Evolutionary conservation across 2,797 vertebrate genomes (phyloP).

Genomic region (Manis javanica): DNA sequence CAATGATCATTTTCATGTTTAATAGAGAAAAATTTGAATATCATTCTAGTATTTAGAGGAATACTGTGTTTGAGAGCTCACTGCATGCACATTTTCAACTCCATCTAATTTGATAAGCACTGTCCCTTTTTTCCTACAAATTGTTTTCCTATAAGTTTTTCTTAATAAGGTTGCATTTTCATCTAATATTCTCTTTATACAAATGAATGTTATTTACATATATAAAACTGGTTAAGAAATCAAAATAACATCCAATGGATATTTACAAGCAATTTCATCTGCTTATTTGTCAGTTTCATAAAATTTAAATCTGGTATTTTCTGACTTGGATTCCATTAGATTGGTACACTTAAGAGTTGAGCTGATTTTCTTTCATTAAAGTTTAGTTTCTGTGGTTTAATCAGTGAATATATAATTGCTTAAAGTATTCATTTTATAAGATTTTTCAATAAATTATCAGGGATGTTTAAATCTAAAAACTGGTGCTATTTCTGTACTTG

Average conservation of each 20-base stretch:
- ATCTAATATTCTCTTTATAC: constrained; percentile 72
- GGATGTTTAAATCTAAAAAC: constrained; percentile 76
- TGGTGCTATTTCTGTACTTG: constrained; percentile 77
- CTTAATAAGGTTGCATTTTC: constrained; percentile 62
- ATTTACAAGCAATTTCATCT: constrained; percentile 78
- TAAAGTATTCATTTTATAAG: constrained; percentile 81
- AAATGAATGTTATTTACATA: constrained; percentile 78
- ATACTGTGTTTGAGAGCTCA: constrained; percentile 15
- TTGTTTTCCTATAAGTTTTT: constrained; percentile 63
- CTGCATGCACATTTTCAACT: constrained; percentile 16
- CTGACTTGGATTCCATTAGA: constrained; percentile 74
- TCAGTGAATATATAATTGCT: constrained; percentile 81
- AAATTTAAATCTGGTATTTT: constrained; percentile 79
- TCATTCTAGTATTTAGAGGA: constrained; percentile 45
- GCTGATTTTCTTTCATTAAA: constrained; percentile 83
- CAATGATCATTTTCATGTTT: constrained; percentile 49
- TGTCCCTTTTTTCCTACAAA: constrained; percentile 45
- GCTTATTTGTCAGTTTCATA: constrained; percentile 72
- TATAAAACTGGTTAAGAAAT: constrained; percentile 75
- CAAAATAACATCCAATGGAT: constrained; percentile 76
- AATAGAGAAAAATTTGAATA: constrained; percentile 29
- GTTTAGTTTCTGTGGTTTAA: constrained; percentile 79
- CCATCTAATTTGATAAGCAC: constrained; percentile 8
- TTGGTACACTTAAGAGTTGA: constrained; percentile 80
- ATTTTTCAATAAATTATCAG: constrained; percentile 82